These are phyloP conservation scores for Homalodisca vitripennis DNA, from an alignment of 1,140 invertebrate genomes.

Conservation along the genomic window DNA sequence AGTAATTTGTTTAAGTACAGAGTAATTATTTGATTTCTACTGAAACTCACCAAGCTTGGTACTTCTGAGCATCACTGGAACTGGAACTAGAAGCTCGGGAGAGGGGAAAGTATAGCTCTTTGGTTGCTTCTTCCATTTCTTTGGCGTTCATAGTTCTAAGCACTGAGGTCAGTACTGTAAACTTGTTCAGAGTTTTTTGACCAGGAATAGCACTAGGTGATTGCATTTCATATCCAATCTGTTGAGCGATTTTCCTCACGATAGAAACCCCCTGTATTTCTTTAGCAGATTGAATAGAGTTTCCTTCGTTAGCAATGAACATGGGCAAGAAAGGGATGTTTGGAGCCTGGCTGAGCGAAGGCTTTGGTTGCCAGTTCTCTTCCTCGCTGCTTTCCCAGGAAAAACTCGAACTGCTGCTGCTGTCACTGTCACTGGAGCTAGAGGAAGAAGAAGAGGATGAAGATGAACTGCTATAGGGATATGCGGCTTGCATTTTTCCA, in stretches of 20 bases:
- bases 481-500: conserved; percentile 33
- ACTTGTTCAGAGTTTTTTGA: conserved; percentile 59
- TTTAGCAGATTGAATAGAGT: conserved; percentile 46
- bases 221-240: conserved; percentile 58
- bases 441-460: conserved; percentile 23
- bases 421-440: conserved; percentile 17
- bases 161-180: conserved; percentile 56
- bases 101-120: conserved; percentile 50
- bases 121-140: conserved; percentile 52
- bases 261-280: conserved; percentile 46
- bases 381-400: conserved; percentile 42
- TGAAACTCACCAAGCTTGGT: conserved; percentile 39
- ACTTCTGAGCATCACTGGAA: conserved; percentile 33
- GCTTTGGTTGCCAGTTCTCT: conserved; percentile 48
- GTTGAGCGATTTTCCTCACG: conserved; percentile 51
- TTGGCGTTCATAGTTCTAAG: conserved; percentile 58
- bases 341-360: conserved; percentile 49
- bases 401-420: conserved; percentile 15
- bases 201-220: conserved; percentile 55
- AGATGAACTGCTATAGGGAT: conserved; percentile 34
- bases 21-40: too few relatives aligned
- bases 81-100: conserved; percentile 38
- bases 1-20: too few relatives aligned
- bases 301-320: conserved; percentile 54
- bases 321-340: conserved; percentile 51